Percentiles rank a stretch among this genome's conserved stretches.
phyloP scores from a whole-genome alignment of 2,888 invertebrate species.

The Drosophila affinis region DNA sequence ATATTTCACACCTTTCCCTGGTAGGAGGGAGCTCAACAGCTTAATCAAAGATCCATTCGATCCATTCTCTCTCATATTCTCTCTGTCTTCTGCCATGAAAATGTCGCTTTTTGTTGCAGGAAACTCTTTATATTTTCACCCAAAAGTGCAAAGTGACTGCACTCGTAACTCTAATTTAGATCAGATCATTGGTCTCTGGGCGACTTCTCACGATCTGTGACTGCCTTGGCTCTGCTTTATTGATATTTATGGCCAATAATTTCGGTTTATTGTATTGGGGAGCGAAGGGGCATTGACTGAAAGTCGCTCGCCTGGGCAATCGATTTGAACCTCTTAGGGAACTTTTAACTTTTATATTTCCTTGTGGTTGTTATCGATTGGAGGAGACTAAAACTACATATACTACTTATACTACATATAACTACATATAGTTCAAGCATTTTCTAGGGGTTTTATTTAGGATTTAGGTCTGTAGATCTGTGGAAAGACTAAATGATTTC shows the following conservation, averaged over 20 bases:
- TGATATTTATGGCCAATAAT: conserved; percentile 64
- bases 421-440: too few relatives aligned
- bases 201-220: conserved; percentile 65
- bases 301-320: conserved; percentile 33
- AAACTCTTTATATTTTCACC: conserved; percentile 40
- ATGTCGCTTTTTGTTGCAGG: conserved; percentile 10
- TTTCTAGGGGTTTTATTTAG: background rate
- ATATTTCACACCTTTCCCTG: conserved; percentile 52
- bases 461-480: background rate
- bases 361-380: background rate
- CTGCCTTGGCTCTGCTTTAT: conserved; percentile 46
- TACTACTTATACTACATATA: too few relatives aligned
- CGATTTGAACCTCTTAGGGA: conserved; percentile 10
- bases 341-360: conserved; percentile 4
- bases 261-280: conserved; percentile 47
- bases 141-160: conserved; percentile 1
- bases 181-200: background rate
- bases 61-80: conserved; percentile 20
- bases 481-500: too few relatives aligned
- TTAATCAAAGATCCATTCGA: conserved; percentile 47
- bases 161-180: conserved; percentile 21
- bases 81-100: conserved; percentile 5
- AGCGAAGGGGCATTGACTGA: conserved; percentile 39
- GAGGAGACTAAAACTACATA: too few relatives aligned
- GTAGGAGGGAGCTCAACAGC: conserved; percentile 25